Evolutionary conservation across 2,888 invertebrate species (phyloP).

Genomic region (Ethmia dodecea): DNA sequence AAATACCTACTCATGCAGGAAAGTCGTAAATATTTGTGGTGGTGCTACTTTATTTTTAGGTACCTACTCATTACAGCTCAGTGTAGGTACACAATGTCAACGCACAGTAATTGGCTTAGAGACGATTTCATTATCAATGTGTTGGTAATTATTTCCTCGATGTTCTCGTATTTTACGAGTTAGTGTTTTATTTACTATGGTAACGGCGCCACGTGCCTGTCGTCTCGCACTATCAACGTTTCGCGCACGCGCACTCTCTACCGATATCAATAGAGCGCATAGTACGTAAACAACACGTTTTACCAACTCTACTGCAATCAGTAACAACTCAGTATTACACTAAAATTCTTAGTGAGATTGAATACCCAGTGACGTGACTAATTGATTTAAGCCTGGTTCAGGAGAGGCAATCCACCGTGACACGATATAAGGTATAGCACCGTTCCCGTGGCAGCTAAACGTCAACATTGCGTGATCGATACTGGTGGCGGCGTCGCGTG

Average conservation of each 20-base stretch:
- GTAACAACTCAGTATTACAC: not conserved
- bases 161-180: constrained; percentile 25
- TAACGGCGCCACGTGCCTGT: constrained; percentile 41
- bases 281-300: constrained; percentile 15
- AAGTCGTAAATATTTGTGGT: too few species aligned
- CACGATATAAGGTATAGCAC: constrained; percentile 36
- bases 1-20: too few species aligned
- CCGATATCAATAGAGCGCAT: constrained; percentile 25
- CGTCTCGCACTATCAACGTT: constrained; percentile 31
- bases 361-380: constrained; percentile 23
- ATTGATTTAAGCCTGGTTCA: constrained; percentile 24
- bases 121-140: not conserved
- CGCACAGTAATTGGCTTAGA: too few species aligned
- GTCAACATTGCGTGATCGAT: constrained; percentile 71
- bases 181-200: constrained; percentile 42
- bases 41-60: too few species aligned
- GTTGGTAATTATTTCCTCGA: not conserved
- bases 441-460: constrained; percentile 69
- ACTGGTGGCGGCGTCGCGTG: constrained; percentile 30
- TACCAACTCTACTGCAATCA: not conserved
- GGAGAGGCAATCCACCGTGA: constrained; percentile 41
- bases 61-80: too few species aligned
- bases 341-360: not conserved
- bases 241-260: constrained; percentile 24
- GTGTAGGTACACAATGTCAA: too few species aligned